These are phyloP conservation scores for Acleris emargana DNA, from an alignment of 2,888 invertebrate genomes.

Conservation along the genomic window DNA sequence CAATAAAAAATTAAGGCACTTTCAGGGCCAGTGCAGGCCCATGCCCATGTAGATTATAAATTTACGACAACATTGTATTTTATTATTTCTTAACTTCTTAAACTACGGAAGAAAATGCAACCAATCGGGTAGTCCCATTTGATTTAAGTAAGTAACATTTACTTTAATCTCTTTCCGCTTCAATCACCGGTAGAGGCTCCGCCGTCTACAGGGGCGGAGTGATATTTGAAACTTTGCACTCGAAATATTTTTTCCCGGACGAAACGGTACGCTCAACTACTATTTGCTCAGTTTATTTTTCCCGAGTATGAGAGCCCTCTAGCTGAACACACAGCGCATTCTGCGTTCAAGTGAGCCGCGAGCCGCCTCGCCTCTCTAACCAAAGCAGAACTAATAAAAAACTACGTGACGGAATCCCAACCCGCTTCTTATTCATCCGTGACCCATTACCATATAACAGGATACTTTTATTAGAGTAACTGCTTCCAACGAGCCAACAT, in stretches of 20 bases:
- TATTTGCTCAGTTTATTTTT: conserved; percentile 78
- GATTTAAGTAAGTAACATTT: conserved; percentile 6
- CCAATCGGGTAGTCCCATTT: background rate
- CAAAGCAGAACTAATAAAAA: conserved; percentile 69
- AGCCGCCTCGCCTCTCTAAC: conserved; percentile 59
- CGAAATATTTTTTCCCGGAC: conserved; percentile 62
- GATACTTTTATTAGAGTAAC: conserved; percentile 12
- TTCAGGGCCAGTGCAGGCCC: too few species aligned
- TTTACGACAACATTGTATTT: too few species aligned
- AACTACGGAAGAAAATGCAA: background rate
- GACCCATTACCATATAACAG: conserved; percentile 44
- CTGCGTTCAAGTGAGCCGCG: conserved; percentile 66
- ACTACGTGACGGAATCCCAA: conserved; percentile 56
- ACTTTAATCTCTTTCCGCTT: conserved; percentile 1
- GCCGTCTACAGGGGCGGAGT: conserved; percentile 11
- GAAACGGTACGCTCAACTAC: conserved; percentile 55
- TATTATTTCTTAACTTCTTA: too few species aligned
- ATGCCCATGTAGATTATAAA: too few species aligned
- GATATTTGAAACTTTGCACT: conserved; percentile 58
- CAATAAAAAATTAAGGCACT: too few species aligned
- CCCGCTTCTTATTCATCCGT: conserved; percentile 55
- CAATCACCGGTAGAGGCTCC: conserved; percentile 10
- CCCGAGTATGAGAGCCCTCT: conserved; percentile 66
- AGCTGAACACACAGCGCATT: conserved; percentile 64
- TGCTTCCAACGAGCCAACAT: background rate